Evolutionary conservation across 2,797 vertebrate genomes (phyloP).

Genomic region (Enteromius radiatus): DNA sequence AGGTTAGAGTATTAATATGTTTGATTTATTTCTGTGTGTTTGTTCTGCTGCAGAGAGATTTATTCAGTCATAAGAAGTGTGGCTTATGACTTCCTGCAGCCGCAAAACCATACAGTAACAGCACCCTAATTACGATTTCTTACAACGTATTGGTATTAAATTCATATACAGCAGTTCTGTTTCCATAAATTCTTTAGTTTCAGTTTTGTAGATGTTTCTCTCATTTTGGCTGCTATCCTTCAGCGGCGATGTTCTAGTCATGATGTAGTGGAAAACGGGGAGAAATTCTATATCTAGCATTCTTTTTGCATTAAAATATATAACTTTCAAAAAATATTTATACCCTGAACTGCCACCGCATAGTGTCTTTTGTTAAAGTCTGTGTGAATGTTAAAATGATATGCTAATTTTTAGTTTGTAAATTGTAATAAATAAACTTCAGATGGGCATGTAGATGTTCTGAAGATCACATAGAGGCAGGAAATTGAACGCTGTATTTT

Average conservation of each 20-base stretch:
- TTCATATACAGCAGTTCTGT: neutral
- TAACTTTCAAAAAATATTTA: neutral
- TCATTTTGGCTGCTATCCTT: neutral
- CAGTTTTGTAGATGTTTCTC: neutral
- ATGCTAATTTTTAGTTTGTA: neutral
- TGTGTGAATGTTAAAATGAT: neutral
- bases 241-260: neutral
- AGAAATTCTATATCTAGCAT: constrained; percentile 1
- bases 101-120: constrained; percentile 11
- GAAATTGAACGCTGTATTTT: constrained; percentile 32
- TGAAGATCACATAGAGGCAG: neutral
- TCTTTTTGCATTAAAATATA: constrained; percentile 44
- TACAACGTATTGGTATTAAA: neutral
- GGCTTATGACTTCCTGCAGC: neutral
- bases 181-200: neutral
- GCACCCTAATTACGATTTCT: constrained; percentile 9
- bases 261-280: constrained; percentile 2
- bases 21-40: neutral
- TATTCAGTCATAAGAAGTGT: neutral
- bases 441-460: constrained; percentile 11
- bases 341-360: neutral
- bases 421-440: constrained; percentile 33
- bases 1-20: neutral
- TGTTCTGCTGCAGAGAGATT: constrained; percentile 9
- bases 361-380: neutral